Percentiles rank a stretch among this genome's conserved stretches.
Conservation (phyloP, 2,888 invertebrate species). For the Polymixis lichenea region DNA sequence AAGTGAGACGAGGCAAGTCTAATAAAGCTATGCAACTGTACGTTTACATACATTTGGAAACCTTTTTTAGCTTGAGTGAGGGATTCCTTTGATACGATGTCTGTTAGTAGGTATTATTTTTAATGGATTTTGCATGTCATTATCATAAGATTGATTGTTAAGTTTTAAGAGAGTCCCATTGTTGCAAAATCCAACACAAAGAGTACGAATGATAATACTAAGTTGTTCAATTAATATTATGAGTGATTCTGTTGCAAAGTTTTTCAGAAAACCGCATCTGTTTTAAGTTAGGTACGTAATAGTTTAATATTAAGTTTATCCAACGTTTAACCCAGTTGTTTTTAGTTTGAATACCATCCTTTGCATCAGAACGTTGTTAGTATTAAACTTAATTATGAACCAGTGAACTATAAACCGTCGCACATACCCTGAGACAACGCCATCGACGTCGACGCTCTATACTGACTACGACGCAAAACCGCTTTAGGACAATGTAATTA, state of each 20-base stretch:
- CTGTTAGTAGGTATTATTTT: neutral
- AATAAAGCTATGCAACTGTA: slow-evolving; percentile 19
- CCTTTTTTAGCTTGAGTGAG: slow-evolving; percentile 13
- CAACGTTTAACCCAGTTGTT: slow-evolving; percentile 23
- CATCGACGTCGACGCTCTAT: slow-evolving; percentile 19
- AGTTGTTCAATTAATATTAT: slow-evolving; percentile 2
- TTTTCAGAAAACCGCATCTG: neutral
- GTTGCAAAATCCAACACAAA: neutral
- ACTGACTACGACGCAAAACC: slow-evolving; percentile 49
- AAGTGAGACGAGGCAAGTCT: slow-evolving; percentile 40
- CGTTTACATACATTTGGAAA: neutral
- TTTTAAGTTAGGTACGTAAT: slow-evolving; percentile 14
- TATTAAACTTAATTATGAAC: slow-evolving; percentile 39
- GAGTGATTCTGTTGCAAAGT: slow-evolving; percentile 2
- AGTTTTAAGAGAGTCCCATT: neutral
- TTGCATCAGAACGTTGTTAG: slow-evolving; percentile 17
- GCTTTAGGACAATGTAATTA: slow-evolving; percentile 76
- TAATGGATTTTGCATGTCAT: neutral
- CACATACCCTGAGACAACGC: slow-evolving; percentile 23
- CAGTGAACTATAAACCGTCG: slow-evolving; percentile 13
- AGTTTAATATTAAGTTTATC: slow-evolving; percentile 28
- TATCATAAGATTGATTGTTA: neutral
- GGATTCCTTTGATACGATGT: neutral
- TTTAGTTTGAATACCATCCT: slow-evolving; percentile 22
- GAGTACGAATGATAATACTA: neutral